Evolutionary conservation across 2,888 invertebrate species (phyloP), one percentile per base, ranked within the genome.

Genomic region (Dasypolia templi): DNA sequence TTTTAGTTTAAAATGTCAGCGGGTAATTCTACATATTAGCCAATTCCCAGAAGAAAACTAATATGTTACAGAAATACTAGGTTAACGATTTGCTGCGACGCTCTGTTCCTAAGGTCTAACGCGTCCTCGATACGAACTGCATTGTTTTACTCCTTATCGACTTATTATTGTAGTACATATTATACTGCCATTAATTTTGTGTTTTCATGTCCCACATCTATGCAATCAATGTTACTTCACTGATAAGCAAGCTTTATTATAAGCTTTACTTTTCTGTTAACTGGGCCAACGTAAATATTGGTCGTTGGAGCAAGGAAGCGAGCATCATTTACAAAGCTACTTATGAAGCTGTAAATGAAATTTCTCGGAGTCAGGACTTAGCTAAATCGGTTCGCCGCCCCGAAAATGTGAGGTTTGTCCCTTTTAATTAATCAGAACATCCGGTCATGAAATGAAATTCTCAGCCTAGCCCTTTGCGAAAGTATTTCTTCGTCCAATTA

Each of bases 71-170:
- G 81, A 86, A 91, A 90, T 92, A 91, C 88, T 92, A 90, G 93
- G 94, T 92, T 93, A 93, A 93, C 90, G 91, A 91, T 92, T 94
- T 92, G 90, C 91, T 91, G 86, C 85, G 88, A 80, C 88, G 89
- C 86, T 87, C 77, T 88, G 89, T 82, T 89, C 87, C 86, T 90
- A 89, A 89, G 91, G 92, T 90, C 91, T 89, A 85, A 75, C 77
- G 77, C 84, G 93, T 83, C 94, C 94, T 90, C 91, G 87, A 93
- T 94, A 91, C 87, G 81, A 78, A 81, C 82, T 87, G 89, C 88
- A 92, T 93, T 93, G 92, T 93, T 94, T 90, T 82, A 77, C 80
- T 88, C 74, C 92, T 94, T 95, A 94, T 95, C 95, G 87, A 87
- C 67, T 82, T 90, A 89, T 92, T 93, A 90, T 91, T 91, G 87